Evolutionary conservation across 2,113 vertebrate genomes (phyloP), one percentile per base, ranked within the genome.

Genomic region (Ivindomyrus marchei): DNA sequence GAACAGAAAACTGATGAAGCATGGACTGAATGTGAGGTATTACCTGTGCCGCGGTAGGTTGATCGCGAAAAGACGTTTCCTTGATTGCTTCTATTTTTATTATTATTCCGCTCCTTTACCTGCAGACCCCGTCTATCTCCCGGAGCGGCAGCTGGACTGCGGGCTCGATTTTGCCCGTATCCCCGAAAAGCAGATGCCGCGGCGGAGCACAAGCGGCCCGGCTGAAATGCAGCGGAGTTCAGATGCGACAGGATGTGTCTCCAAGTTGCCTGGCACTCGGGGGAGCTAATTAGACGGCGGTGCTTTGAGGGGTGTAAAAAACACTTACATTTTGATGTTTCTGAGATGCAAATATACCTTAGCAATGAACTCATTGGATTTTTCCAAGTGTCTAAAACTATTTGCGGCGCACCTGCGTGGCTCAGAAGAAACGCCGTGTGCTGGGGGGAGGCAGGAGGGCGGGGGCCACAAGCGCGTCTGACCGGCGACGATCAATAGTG

Each of bases 181-280:
- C 92, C 93, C 92, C 89, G 90, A 90, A 66, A 91, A 92, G 90
- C 92, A 83, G 92, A 88, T 92, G 91, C 92, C 89, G 89, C 91
- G 58, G 62, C 47, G 88, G 89, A 39, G 24, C 1, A 84, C 84
- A 89, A 62, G 91, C 52, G 90, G 88, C 89, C 88, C 77, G 39
- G 53, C 88, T 83, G 53, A 85, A 80, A 52, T 31, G 58, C 50
- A 42, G 90, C 84, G 84, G 70, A 80, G 86, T 91, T 85, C 42
- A 86, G 52, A 52, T 80, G 89, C 86, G 88, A 87, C 58, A 70
- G 85, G 88, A 91, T 49, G 85, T 31, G 50, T 85, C 53, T 45
- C 85, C 91, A 89, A 91, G 91, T 87, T 89, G 49, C 88, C 88
- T 74, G 49, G 88, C 80, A 88, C 91, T 89, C 92, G 87, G 56